Conservation (phyloP, 2,888 invertebrate species). For the Lacanobia oleracea region DNA sequence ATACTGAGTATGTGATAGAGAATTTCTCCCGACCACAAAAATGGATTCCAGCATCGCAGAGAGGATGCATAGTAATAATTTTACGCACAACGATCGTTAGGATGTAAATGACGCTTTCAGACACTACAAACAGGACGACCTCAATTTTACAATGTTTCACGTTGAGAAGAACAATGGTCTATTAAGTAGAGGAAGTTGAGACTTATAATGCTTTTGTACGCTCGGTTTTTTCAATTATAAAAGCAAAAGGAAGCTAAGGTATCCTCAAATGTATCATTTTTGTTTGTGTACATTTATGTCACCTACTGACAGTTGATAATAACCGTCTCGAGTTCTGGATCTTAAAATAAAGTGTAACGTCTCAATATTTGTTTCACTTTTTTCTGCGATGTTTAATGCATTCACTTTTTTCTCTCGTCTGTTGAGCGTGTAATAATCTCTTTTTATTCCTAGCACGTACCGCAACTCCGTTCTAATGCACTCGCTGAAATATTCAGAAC, state of each 20-base stretch:
- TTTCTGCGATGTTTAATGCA: conserved; percentile 21
- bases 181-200: conserved; percentile 66
- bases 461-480: conserved; percentile 43
- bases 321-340: conserved; percentile 3
- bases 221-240: conserved; percentile 42
- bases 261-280: background rate
- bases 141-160: conserved; percentile 64
- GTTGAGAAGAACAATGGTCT: conserved; percentile 71
- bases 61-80: conserved; percentile 13
- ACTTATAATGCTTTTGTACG: conserved; percentile 62
- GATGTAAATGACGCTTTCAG: conserved; percentile 50
- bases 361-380: conserved; percentile 35
- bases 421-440: conserved; percentile 34
- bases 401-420: conserved; percentile 25
- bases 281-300: conserved; percentile 8
- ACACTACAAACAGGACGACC: conserved; percentile 64
- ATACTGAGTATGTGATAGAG: background rate
- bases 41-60: background rate
- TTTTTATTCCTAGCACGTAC: conserved; percentile 55
- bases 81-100: conserved; percentile 18
- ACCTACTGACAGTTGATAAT: background rate
- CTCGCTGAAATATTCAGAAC: conserved; percentile 43
- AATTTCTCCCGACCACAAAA: background rate
- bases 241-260: conserved; percentile 18
- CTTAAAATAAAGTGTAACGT: conserved; percentile 36